Percentiles rank a stretch among this genome's conserved stretches.
Conservation (phyloP, 2,888 invertebrate species). For the Lycophotia porphyrea region DNA sequence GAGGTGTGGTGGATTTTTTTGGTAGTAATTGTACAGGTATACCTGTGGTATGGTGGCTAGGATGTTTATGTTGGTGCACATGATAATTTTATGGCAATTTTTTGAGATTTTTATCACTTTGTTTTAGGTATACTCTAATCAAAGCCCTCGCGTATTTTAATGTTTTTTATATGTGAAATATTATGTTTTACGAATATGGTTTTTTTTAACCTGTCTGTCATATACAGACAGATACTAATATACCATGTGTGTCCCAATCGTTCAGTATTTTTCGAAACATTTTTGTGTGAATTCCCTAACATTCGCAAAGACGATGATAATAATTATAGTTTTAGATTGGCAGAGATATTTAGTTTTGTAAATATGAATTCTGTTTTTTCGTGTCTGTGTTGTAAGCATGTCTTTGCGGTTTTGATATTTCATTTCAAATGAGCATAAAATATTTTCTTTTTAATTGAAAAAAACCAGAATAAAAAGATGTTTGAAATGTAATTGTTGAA, state of each 20-base stretch:
- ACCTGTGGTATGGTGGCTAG: conserved; percentile 16
- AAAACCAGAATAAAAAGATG: no score
- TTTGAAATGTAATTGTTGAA: background rate
- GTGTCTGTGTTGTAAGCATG: background rate
- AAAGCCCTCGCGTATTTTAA: background rate
- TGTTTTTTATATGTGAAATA: background rate
- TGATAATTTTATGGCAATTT: background rate
- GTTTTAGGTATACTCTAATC: background rate
- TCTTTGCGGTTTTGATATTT: background rate
- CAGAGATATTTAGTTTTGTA: background rate
- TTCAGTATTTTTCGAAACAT: background rate
- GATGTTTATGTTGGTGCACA: background rate
- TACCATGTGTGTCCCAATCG: background rate
- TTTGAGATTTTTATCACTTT: background rate
- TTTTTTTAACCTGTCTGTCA: background rate
- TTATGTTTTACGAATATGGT: background rate
- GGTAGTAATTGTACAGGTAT: conserved; percentile 23
- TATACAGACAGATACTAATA: background rate
- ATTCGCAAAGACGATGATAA: background rate
- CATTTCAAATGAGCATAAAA: background rate
- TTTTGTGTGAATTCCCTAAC: background rate
- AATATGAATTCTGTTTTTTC: background rate
- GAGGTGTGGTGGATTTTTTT: conserved; percentile 64
- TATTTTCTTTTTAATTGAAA: no score
- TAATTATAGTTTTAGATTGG: background rate